Evolutionary conservation across 1,140 invertebrate species (phyloP).

Genomic region (Lysiphlebus fabarum): DNA sequence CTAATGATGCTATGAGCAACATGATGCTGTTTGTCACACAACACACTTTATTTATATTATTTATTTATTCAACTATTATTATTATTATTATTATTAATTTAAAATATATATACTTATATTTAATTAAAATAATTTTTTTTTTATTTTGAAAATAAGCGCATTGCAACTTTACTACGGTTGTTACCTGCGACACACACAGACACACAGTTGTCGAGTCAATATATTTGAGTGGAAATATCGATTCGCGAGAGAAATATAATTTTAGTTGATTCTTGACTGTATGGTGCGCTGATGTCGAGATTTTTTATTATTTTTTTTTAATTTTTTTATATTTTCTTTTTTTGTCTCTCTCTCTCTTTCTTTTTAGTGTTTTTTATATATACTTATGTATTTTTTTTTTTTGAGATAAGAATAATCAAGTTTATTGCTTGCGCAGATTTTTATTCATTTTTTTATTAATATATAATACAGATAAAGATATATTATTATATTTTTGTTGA

Average conservation of each 20-base stretch:
- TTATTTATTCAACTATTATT: neutral
- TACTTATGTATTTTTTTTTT: no score
- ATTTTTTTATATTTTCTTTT: no score
- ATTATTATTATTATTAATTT: no score
- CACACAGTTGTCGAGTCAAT: conserved; percentile 51
- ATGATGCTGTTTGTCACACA: conserved; percentile 35
- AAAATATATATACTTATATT: conserved; percentile 2
- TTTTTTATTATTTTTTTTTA: neutral
- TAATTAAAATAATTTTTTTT: conserved; percentile 5
- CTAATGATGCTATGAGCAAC: conserved; percentile 39
- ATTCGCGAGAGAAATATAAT: conserved; percentile 43
- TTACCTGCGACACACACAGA: conserved; percentile 38
- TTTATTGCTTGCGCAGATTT: no score
- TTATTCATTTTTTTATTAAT: no score
- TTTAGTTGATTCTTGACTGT: conserved; percentile 26
- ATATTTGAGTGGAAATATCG: conserved; percentile 54
- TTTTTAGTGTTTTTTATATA: no score
- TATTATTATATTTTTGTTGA: no score
- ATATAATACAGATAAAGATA: no score
- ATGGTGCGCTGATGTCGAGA: conserved; percentile 28
- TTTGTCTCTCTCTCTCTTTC: conserved; percentile 9
- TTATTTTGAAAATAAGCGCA: conserved; percentile 27
- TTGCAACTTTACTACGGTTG: conserved; percentile 31
- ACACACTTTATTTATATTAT: conserved; percentile 20
- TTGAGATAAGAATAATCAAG: no score